Evolutionary conservation across 2,797 vertebrate genomes (phyloP).

Genomic region (Phrynocephalus guinanensis): DNA sequence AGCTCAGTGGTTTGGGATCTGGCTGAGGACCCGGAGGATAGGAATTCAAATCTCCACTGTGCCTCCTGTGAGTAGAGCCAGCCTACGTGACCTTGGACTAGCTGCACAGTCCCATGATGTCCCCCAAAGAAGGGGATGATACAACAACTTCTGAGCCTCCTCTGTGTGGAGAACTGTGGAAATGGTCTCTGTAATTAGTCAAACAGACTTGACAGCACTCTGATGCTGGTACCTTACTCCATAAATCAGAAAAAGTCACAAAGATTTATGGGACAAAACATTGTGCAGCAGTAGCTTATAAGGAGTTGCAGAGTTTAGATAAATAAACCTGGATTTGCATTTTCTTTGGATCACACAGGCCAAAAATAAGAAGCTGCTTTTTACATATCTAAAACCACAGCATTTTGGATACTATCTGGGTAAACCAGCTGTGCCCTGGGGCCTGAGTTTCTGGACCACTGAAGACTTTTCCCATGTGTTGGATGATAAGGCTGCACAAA

Average conservation of each 20-base stretch:
- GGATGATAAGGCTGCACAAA: slow-evolving; percentile 5
- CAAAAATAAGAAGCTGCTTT: background rate
- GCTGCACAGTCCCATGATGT: too few species aligned
- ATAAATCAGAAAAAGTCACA: background rate
- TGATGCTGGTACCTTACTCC: background rate
- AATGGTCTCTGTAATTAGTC: too few species aligned
- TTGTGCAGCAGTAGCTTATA: background rate
- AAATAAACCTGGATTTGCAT: slow-evolving; percentile 7
- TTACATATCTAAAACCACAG: background rate
- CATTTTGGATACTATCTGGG: slow-evolving; percentile 10
- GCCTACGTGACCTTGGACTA: too few species aligned
- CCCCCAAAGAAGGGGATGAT: too few species aligned
- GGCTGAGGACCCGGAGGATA: too few species aligned
- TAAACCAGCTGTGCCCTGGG: background rate
- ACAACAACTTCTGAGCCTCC: too few species aligned
- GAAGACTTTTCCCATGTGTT: background rate
- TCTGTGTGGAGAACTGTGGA: too few species aligned
- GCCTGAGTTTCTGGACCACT: background rate
- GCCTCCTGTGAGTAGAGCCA: too few species aligned
- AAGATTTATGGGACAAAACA: background rate
- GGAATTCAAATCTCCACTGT: too few species aligned
- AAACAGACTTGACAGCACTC: too few species aligned
- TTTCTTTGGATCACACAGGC: background rate
- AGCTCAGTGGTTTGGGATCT: too few species aligned
- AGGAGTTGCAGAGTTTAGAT: background rate